A percentile compares a stretch with the other conserved stretches of the same genome.
Conservation (phyloP, 2,888 invertebrate genomes). For the Serrognathus titanus region DNA sequence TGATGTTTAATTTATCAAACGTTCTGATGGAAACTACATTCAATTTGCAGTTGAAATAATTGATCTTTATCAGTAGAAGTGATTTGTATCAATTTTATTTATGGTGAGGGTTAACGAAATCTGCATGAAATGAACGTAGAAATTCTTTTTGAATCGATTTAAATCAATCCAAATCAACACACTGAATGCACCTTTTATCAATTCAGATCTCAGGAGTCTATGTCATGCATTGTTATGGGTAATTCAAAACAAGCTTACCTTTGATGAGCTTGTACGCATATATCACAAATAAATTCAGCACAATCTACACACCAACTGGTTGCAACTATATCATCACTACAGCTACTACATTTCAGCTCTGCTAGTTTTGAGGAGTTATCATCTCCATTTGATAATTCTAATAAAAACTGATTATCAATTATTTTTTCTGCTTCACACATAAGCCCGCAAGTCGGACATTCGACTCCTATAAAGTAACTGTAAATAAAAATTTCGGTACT, state of each 20-base stretch:
- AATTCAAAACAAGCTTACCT: constrained; percentile 48
- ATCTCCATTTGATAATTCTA: constrained; percentile 60
- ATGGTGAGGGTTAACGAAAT: no score
- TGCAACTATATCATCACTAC: constrained; percentile 79
- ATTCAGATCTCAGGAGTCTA: no score
- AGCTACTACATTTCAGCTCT: constrained; percentile 75
- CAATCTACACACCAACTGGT: constrained; percentile 89
- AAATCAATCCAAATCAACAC: background rate
- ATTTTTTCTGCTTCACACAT: constrained; percentile 69
- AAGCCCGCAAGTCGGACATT: constrained; percentile 72
- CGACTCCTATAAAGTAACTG: constrained; percentile 43
- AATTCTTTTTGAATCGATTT: no score
- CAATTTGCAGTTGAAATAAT: no score
- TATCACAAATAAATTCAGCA: constrained; percentile 87
- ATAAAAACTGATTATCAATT: constrained; percentile 80
- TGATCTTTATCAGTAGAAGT: no score
- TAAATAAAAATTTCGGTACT: background rate
- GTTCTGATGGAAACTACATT: no score
- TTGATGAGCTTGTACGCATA: constrained; percentile 87
- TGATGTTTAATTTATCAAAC: no score
- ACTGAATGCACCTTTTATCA: background rate
- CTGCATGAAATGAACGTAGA: no score
- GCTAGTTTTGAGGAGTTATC: constrained; percentile 48
- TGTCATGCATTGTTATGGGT: no score
- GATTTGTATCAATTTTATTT: no score